Base-by-base conservation (phyloP, 2,888 invertebrate genomes). In the Dioctria linearis region DNA sequence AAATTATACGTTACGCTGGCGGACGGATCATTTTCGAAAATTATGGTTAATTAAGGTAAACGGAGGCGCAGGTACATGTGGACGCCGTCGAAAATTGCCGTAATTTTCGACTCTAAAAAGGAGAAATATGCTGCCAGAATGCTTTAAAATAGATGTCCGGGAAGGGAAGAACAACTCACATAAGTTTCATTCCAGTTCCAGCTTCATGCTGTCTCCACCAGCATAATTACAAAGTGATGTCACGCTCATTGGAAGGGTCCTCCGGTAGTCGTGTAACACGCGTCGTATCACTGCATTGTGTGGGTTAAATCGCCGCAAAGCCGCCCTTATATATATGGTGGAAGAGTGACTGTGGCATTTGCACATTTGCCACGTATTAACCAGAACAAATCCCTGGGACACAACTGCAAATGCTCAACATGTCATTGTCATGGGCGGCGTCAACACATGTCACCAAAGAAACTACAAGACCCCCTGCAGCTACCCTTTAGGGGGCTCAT, bases 11-110 rank as follows among this genome's bases (percentile, higher is more conserved):
- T 86, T 86, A 65, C 80, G 80, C 61, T 75, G 80, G 59, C 63
- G 49, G 71, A 65, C 65, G 82, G 76, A 79, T 76, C 80, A 82
- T 82, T 82, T 82, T 78, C 78, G 65, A 85, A 87, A 87, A 88
- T 88, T 87, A 88, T 86, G 85, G 85, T 85, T 87, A 87, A 88
- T 88, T 88, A 88, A 86, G 85, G 86, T 88, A 88, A 88, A 87
- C 87, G 87, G 87, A 85, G 87, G 86, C 86, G 83, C 82, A 84
- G 83, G 83, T 81, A 79, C 69, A 71, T 40, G 65, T 43, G 65
- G 51, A 78, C 25, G 25, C 65, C 65, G 51, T 65, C 78, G 65
- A 78, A 78, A 78, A 78, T 78, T 78, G 78, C 78, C 25, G 78
- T 78, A 78, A 78, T 78, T 78, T 78, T 78, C 78, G 40, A 39